These are phyloP conservation scores for Periphyllus acericola DNA, from an alignment of 2,888 invertebrate species.

Conservation along the genomic window DNA sequence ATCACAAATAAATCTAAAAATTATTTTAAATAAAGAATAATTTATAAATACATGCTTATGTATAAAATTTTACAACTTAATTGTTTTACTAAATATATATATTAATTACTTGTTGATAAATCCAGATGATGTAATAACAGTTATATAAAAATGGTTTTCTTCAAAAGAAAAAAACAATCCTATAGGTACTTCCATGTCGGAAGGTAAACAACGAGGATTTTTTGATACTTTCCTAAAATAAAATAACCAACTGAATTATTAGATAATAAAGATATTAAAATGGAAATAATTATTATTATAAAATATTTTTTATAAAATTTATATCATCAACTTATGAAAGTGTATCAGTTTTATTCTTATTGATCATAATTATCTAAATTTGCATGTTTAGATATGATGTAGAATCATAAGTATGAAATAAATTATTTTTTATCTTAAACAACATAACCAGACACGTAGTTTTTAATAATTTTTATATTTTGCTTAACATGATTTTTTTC, in stretches of 20 bases:
- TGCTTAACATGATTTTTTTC: no score
- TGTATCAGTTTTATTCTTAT: no score
- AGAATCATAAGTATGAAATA: no score
- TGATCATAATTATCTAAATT: no score
- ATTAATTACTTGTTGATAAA: slow-evolving; percentile 47
- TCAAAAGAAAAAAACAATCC: slow-evolving; percentile 32
- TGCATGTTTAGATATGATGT: no score
- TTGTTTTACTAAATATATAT: neutral
- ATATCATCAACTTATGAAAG: no score
- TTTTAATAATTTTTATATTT: no score
- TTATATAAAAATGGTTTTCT: slow-evolving; percentile 42
- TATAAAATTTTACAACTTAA: neutral
- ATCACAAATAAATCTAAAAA: slow-evolving; percentile 49
- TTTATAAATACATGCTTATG: neutral
- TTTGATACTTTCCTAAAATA: slow-evolving; percentile 47
- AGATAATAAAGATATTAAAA: neutral
- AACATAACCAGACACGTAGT: no score
- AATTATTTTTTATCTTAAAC: no score
- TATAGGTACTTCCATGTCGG: slow-evolving; percentile 39
- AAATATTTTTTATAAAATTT: no score
- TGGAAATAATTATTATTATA: neutral
- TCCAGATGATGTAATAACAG: slow-evolving; percentile 53
- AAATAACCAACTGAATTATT: neutral
- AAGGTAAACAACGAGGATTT: slow-evolving; percentile 45
- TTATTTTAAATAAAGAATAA: slow-evolving; percentile 9